Base-by-base conservation (phyloP, 2,113 vertebrate species). In the Calyptomena viridis region DNA sequence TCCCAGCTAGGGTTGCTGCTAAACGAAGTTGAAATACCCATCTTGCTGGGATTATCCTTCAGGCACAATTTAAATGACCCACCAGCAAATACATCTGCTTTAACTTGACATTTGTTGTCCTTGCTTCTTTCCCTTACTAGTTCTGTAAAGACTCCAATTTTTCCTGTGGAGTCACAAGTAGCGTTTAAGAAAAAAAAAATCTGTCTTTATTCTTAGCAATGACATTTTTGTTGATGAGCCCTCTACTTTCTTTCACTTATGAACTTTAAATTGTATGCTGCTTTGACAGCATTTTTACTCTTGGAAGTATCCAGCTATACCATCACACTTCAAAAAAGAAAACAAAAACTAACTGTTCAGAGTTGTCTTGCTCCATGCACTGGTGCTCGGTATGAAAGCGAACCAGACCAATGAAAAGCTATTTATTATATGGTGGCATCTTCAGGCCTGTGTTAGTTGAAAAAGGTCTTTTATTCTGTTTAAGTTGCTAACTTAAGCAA, bases 21-120 rank as follows among this genome's bases (percentile, higher is more conserved):
- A 97, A 97, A 95, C 0, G 22, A 94, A 91, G 93, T 90, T 93
- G 94, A 97, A 97, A 97, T 94, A 63, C 84, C 44, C 55, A 69
- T 96, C 97, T 97, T 97, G 95, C 97, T 98, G 97, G 84, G 96
- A 97, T 96, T 94, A 92, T 59, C 86, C 97, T 31, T 39, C 94
- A 88, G 96, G 97, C 93, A 92, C 93, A 96, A 97, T 95, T 95
- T 90, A 97, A 97, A 97, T 97, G 95, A 96, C 39, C 59, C 94
- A 94, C 84, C 96, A 96, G 94, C 80, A 94, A 96, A 95, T 96
- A 84, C 44, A 97, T 96, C 85, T 96, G 87, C 91, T 96, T 87
- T 95, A 93, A 97, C 87, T 79, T 94, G 97, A 97, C 97, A 97
- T 97, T 97, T 96, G 93, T 92, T 97, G 97, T 91, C 96, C 96